These are phyloP conservation scores for Pseudotriccus pelzelni DNA, from an alignment of 2,797 vertebrate genomes.

Conservation along the genomic window DNA sequence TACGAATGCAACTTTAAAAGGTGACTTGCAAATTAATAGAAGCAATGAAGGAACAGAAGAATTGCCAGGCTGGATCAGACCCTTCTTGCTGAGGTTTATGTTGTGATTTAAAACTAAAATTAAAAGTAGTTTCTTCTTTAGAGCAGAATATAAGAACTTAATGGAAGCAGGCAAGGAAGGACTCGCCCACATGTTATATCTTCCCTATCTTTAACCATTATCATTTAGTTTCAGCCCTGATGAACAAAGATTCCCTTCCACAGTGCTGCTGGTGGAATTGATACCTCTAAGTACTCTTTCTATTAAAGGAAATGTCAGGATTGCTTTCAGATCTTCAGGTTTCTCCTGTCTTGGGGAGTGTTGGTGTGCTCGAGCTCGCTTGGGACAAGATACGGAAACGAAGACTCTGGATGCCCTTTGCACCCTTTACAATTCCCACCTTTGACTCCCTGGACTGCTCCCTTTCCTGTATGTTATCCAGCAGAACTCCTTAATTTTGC, in stretches of 20 bases:
- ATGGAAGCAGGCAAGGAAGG: not conserved
- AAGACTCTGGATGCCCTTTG: not conserved
- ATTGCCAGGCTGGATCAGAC: not conserved
- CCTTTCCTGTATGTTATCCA: not conserved
- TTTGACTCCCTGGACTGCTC: not conserved
- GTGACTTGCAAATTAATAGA: not conserved
- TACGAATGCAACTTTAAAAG: not conserved
- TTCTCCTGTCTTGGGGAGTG: not conserved
- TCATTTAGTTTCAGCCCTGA: not conserved
- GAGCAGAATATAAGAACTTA: not conserved
- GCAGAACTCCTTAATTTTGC: not conserved
- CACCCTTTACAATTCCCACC: not conserved
- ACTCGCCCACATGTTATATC: fast-evolving
- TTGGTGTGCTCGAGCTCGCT: not conserved
- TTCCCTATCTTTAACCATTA: not conserved
- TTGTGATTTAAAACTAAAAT: not conserved
- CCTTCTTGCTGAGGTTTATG: not conserved
- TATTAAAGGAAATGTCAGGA: not conserved
- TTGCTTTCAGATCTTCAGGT: not conserved
- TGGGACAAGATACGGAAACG: not conserved
- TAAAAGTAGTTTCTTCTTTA: not conserved
- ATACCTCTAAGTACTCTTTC: not conserved
- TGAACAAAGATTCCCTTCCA: not conserved
- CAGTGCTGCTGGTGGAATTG: not conserved
- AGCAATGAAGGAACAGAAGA: not conserved